These are phyloP conservation scores for Acridotheres tristis DNA, from an alignment of 2,797 vertebrate species.

Conservation along the genomic window DNA sequence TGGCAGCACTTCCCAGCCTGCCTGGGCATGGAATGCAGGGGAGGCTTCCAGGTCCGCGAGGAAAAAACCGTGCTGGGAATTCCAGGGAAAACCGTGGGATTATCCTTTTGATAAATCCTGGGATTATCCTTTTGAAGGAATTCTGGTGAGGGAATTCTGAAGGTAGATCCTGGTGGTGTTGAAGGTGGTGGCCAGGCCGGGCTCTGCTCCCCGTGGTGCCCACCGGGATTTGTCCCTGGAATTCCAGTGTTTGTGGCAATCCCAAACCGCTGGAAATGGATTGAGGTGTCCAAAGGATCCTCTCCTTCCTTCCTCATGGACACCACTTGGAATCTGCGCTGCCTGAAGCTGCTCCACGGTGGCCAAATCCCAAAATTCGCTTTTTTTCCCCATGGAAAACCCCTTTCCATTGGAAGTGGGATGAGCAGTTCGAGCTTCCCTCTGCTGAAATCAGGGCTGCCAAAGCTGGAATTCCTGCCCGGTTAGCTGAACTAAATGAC, in stretches of 20 bases:
- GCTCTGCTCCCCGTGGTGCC: background rate
- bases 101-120: background rate
- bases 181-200: background rate
- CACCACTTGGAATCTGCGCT: rapidly evolving
- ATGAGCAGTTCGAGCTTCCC: constrained; percentile 69
- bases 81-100: background rate
- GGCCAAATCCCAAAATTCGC: background rate
- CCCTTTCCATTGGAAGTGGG: constrained; percentile 59
- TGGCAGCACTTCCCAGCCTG: background rate
- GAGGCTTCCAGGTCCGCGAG: background rate
- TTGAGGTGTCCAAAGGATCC: background rate
- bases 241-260: background rate
- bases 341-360: rapidly evolving
- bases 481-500: constrained; percentile 29
- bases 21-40: background rate
- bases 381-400: background rate
- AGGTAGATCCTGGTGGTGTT: background rate
- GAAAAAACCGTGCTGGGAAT: background rate
- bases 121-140: background rate
- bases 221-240: background rate
- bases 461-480: constrained; percentile 7
- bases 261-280: background rate
- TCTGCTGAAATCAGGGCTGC: background rate
- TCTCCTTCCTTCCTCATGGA: rapidly evolving
- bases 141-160: background rate